A percentile compares a stretch with the other conserved stretches of the same genome.
Conservation (phyloP, 2,113 vertebrate genomes). For the Acanthochromis polyacanthus region DNA sequence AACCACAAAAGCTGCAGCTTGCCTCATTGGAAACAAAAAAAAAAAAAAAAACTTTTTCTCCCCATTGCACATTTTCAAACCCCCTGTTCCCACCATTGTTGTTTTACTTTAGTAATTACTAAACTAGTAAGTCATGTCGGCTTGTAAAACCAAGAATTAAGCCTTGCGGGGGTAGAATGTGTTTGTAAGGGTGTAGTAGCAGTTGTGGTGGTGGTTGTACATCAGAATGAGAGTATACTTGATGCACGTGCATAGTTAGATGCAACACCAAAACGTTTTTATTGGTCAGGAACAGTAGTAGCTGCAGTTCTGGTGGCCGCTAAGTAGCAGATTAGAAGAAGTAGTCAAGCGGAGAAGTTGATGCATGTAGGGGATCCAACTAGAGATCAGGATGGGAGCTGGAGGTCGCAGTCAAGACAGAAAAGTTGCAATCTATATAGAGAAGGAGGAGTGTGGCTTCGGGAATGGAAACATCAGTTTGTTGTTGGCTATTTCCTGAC, state of each 20-base stretch:
- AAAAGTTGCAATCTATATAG: no score
- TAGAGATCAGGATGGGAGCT: no score
- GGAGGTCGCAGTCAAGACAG: no score
- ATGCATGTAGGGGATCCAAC: no score
- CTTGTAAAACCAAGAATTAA: slow-evolving; percentile 12
- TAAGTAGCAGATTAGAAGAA: neutral
- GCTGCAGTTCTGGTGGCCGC: neutral
- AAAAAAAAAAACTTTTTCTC: slow-evolving; percentile 41
- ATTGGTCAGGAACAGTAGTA: neutral
- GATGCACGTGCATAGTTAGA: no score
- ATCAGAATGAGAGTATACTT: no score
- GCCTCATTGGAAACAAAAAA: slow-evolving; percentile 53
- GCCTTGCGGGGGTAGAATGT: neutral
- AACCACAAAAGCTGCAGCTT: slow-evolving; percentile 66
- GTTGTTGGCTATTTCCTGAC: no score
- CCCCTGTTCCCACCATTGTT: slow-evolving; percentile 26
- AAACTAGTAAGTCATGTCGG: neutral
- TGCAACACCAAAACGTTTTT: neutral
- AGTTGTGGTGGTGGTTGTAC: no score
- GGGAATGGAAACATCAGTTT: no score
- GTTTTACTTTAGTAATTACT: slow-evolving; percentile 20
- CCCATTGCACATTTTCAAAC: slow-evolving; percentile 25
- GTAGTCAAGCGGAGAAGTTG: no score
- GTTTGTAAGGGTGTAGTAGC: no score
- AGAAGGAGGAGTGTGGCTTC: no score